Conservation (phyloP, 2,888 invertebrate species). For the Caenorhabditis doughertyi region DNA sequence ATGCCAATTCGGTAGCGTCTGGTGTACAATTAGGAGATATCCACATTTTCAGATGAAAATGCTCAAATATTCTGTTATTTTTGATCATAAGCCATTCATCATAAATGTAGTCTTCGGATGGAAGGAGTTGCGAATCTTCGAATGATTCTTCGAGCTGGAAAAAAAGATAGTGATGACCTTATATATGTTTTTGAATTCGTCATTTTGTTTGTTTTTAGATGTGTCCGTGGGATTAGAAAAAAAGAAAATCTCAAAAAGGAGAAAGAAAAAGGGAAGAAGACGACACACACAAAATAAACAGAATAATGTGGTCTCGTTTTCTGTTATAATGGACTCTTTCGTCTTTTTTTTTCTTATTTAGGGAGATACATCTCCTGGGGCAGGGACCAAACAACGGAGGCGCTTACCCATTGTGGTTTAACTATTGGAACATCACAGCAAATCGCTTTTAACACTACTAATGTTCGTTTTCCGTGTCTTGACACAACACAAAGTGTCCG, state of each 20-base stretch:
- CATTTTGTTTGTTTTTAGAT: not conserved
- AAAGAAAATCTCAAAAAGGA: not conserved
- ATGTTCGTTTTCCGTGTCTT: slow-evolving; percentile 60
- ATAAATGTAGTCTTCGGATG: slow-evolving; percentile 36
- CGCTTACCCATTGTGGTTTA: slow-evolving; percentile 62
- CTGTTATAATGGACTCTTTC: not conserved
- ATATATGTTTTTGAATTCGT: not conserved
- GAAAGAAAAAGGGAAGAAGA: not conserved
- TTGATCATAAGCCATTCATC: slow-evolving; percentile 43
- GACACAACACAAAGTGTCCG: slow-evolving; percentile 64
- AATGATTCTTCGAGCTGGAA: slow-evolving; percentile 64
- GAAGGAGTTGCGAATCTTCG: slow-evolving; percentile 54
- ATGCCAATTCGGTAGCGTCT: slow-evolving; percentile 37
- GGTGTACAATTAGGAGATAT: slow-evolving; percentile 56
- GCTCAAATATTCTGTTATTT: slow-evolving; percentile 21
- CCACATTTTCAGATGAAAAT: slow-evolving; percentile 47
- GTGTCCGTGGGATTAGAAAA: not conserved
- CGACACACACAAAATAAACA: slow-evolving; percentile 27
- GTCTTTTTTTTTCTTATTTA: not conserved
- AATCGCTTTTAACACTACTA: slow-evolving; percentile 62
- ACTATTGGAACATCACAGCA: slow-evolving; percentile 59
- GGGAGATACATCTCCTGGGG: not conserved
- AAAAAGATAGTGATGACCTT: no score
- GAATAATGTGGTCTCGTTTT: slow-evolving; percentile 19
- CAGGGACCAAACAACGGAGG: no score